Percentiles rank a stretch among this genome's conserved stretches.
Conservation (phyloP, 2,888 invertebrate species). For the Sceliomorpha sp. region DNA sequence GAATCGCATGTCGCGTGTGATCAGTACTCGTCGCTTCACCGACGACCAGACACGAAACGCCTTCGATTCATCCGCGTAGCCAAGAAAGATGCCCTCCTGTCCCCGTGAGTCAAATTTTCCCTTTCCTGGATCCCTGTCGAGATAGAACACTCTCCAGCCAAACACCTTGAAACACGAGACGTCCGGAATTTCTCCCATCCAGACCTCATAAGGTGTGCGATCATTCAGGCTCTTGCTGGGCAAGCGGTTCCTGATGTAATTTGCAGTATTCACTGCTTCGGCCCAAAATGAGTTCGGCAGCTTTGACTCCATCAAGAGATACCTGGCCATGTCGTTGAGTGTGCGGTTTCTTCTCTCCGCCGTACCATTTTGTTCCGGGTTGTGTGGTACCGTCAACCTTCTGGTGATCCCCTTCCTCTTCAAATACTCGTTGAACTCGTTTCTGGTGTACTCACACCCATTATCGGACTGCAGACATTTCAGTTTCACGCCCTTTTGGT, state of each 20-base stretch:
- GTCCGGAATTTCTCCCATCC: constrained; percentile 16
- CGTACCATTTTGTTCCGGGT: constrained; percentile 26
- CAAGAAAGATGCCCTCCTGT: constrained; percentile 20
- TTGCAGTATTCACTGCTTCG: constrained; percentile 35
- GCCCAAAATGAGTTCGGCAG: constrained; percentile 26
- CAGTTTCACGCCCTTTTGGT: constrained; percentile 44
- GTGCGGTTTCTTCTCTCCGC: constrained; percentile 30
- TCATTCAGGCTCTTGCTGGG: constrained; percentile 18
- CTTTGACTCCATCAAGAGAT: constrained; percentile 21
- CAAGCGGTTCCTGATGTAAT: constrained; percentile 26
- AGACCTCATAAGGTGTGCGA: constrained; percentile 19
- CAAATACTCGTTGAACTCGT: constrained; percentile 58
- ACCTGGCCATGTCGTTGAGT: constrained; percentile 19
- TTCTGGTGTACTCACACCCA: constrained; percentile 55
- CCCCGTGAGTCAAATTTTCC: constrained; percentile 27
- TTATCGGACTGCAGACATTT: constrained; percentile 60
- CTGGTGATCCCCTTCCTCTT: constrained; percentile 60
- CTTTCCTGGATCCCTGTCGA: constrained; percentile 19
- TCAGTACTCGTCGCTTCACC: constrained; percentile 7
- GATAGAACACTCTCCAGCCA: constrained; percentile 20
- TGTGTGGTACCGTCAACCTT: constrained; percentile 56
- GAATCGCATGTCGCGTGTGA: constrained; percentile 29
- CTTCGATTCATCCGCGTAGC: constrained; percentile 28
- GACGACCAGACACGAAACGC: constrained; percentile 27
- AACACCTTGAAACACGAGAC: constrained; percentile 15